Percentiles rank a stretch among this genome's conserved stretches.
Evolutionary conservation across 2,797 vertebrate genomes (phyloP).

Genomic region (Cyclura pinguis): DNA sequence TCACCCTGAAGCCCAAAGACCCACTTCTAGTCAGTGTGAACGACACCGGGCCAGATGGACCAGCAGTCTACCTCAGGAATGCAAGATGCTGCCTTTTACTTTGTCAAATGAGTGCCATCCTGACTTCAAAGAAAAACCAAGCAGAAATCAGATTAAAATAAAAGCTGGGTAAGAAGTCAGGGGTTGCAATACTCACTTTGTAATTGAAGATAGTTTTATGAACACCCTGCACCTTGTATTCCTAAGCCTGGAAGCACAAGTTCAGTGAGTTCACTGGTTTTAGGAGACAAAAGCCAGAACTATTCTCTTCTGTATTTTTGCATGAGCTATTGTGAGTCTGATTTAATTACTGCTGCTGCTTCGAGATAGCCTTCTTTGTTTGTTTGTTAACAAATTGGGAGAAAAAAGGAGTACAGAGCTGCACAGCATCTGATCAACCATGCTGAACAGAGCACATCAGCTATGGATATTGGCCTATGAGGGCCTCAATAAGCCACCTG

Average conservation of each 20-base stretch:
- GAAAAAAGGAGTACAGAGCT: too few species aligned
- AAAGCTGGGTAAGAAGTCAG: not conserved
- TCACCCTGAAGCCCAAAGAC: not conserved
- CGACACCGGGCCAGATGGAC: not conserved
- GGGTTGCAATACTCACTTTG: not conserved
- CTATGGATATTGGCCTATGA: not conserved
- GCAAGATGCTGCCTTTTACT: too few species aligned
- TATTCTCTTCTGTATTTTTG: not conserved
- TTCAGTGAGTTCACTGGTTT: not conserved
- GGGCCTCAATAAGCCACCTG: too few species aligned
- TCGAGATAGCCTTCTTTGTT: not conserved
- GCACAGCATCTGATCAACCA: not conserved
- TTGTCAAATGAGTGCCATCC: too few species aligned
- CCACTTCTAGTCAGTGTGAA: not conserved
- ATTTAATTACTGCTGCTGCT: not conserved
- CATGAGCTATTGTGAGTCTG: not conserved
- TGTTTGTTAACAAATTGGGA: not conserved
- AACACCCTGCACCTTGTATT: not conserved
- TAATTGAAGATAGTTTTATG: not conserved
- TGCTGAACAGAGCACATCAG: not conserved
- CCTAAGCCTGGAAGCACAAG: not conserved
- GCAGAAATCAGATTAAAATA: not conserved
- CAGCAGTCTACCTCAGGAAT: not conserved
- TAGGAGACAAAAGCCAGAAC: not conserved
- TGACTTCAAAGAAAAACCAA: not conserved